These are phyloP conservation scores for Rousettus leschenaultii DNA, from an alignment of 2,113 vertebrate species.

Conservation along the genomic window DNA sequence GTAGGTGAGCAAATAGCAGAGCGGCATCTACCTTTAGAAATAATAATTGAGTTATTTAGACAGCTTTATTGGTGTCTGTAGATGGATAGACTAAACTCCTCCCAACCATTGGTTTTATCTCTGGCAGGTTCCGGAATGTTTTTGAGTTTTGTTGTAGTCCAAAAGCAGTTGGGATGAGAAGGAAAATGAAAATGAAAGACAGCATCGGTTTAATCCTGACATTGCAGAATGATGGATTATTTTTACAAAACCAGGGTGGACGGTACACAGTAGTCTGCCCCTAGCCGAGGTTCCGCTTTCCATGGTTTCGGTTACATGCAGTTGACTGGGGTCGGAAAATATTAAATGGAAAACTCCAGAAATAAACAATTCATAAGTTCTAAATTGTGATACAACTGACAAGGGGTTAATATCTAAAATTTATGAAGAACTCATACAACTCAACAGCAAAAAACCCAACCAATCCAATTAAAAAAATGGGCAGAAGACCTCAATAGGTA, in stretches of 20 bases:
- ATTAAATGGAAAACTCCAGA: not conserved
- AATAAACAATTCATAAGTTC: not conserved
- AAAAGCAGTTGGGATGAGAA: not conserved
- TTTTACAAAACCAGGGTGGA: not conserved
- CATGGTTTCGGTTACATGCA: not conserved
- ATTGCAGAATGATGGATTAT: not conserved
- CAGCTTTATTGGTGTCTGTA: not conserved
- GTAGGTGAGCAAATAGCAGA: not conserved
- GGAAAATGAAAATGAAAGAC: not conserved
- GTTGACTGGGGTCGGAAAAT: not conserved
- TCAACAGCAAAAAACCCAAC: too few species aligned
- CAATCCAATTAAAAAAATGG: too few species aligned
- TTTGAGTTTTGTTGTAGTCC: not conserved
- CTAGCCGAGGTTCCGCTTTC: not conserved
- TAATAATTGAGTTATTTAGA: not conserved
- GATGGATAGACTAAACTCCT: not conserved
- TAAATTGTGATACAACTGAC: too few species aligned
- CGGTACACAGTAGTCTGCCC: not conserved
- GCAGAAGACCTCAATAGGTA: too few species aligned
- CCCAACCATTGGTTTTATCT: not conserved
- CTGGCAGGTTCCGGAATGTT: not conserved
- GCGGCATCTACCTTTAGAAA: not conserved
- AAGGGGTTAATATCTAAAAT: too few species aligned
- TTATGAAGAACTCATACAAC: too few species aligned
- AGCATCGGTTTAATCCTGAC: not conserved